Conservation (phyloP, 2,113 vertebrate genomes). For the Bubo blakistoni region DNA sequence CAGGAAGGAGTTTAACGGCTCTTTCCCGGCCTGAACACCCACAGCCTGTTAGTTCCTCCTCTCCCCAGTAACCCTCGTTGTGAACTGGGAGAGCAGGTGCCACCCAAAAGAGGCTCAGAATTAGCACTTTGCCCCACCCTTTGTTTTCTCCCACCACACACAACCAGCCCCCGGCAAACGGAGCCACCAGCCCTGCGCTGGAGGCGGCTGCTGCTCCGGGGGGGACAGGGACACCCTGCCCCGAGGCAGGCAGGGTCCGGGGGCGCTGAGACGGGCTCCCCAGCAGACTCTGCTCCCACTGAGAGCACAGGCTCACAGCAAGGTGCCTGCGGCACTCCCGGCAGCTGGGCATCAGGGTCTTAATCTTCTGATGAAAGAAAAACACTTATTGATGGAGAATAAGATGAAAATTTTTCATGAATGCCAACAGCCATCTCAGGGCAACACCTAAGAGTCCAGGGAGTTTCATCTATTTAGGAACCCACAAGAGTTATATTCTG, state of each 20-base stretch:
- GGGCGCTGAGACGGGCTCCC: too few relatives aligned
- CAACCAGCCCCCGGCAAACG: neutral
- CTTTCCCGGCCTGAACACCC: neutral
- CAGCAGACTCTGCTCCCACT: accelerated
- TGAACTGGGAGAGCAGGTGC: neutral
- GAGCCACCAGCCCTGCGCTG: neutral
- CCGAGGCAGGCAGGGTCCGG: neutral
- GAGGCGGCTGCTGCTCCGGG: neutral
- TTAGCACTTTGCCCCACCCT: neutral
- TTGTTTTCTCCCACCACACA: neutral
- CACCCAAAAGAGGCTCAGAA: neutral
- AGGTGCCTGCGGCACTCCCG: neutral
- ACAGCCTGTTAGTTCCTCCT: accelerated
- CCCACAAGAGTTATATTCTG: neutral
- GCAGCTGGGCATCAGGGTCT: neutral
- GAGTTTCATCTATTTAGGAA: neutral
- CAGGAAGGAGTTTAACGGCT: accelerated
- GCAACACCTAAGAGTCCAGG: neutral
- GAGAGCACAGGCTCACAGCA: neutral
- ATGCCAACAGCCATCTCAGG: neutral
- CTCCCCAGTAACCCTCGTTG: accelerated
- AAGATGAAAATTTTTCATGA: neutral
- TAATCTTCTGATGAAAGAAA: neutral
- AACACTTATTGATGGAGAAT: neutral
- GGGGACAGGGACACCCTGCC: neutral